Percentiles rank a stretch among this genome's conserved stretches.
Evolutionary conservation across 2,113 vertebrate genomes (phyloP).

Genomic region (Raphicerus campestris): DNA sequence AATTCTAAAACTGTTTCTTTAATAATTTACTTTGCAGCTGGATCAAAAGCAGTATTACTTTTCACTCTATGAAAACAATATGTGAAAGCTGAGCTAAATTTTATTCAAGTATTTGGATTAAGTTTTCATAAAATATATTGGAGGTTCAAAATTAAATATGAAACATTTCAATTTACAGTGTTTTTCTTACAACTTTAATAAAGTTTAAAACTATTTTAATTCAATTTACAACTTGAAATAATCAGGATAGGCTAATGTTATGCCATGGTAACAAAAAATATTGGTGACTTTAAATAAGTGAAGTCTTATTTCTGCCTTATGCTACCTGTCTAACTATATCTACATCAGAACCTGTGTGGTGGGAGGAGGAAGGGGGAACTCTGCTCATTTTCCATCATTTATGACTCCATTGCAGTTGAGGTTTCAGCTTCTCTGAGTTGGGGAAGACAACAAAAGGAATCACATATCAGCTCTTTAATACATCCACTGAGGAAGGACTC

Average conservation of each 20-base stretch:
- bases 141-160: slow-evolving; percentile 7
- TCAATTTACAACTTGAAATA: slow-evolving; percentile 26
- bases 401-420: not conserved
- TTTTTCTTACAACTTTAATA: slow-evolving; percentile 51
- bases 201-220: slow-evolving; percentile 53
- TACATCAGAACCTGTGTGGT: too few species aligned
- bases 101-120: slow-evolving; percentile 13
- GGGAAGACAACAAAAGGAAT: not conserved
- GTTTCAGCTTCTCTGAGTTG: not conserved
- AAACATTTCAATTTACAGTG: slow-evolving; percentile 37
- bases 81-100: slow-evolving; percentile 27
- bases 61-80: slow-evolving; percentile 2
- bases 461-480: not conserved
- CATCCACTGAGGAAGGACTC: not conserved
- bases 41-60: slow-evolving; percentile 36
- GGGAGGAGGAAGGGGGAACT: not conserved
- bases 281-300: not conserved
- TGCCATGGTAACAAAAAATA: not conserved
- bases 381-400: not conserved
- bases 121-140: not conserved
- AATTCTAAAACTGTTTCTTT: slow-evolving; percentile 41
- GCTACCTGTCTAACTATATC: not conserved
- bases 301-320: not conserved
- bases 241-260: not conserved
- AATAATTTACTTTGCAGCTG: slow-evolving; percentile 42